Evolutionary conservation across 2,113 vertebrate species (phyloP), one percentile per base, ranked within the genome.

Genomic region (Plecotus auritus): DNA sequence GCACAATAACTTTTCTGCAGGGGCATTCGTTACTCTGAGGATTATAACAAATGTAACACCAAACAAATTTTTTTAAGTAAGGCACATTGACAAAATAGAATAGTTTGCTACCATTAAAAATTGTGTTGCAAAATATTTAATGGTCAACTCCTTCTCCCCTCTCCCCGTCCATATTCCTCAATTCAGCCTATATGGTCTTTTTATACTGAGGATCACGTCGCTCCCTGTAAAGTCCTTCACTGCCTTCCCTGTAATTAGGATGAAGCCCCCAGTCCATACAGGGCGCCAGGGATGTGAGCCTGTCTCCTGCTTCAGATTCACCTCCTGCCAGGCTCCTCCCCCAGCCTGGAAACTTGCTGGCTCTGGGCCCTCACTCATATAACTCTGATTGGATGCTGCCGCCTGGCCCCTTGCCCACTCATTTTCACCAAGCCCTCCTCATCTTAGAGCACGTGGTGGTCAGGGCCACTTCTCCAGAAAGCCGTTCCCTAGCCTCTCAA

Each of bases 381-480:
- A 22, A 9, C 17, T 54, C 23, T 45, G 67, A 64, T 6, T 42
- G 13, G 37, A 82, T 35, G 45, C 22, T 67, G 51, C 42, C 76
- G 0, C 12, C 7, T 16, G 47, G 8, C 72, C 10, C 8, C 0
- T 2, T 9, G 23, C 40, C 42, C 9, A 1, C 45, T 47, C 66
- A 51, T n/a, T 45, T 94, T 10, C 56, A 61, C 56, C 30, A 87
- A 94, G 42, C 4, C 6, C 78, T 51, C 35, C 35, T 84, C 35
- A 49, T 26, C 70, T 10, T 8, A 12, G 5, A 74, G 12, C 23
- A 45, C 32, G 69, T 26, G 22, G 40, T 78, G 54, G 42, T 67
- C 89, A 72, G 59, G 5, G 16, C 32, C 30, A 37, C 83, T 89
- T 93, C 37, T 45, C 23, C 13, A 32, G 54, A 66, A 91, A 86